Evolutionary conservation across 2,113 vertebrate species (phyloP), one percentile per base, ranked within the genome.

Genomic region (Cariama cristata): DNA sequence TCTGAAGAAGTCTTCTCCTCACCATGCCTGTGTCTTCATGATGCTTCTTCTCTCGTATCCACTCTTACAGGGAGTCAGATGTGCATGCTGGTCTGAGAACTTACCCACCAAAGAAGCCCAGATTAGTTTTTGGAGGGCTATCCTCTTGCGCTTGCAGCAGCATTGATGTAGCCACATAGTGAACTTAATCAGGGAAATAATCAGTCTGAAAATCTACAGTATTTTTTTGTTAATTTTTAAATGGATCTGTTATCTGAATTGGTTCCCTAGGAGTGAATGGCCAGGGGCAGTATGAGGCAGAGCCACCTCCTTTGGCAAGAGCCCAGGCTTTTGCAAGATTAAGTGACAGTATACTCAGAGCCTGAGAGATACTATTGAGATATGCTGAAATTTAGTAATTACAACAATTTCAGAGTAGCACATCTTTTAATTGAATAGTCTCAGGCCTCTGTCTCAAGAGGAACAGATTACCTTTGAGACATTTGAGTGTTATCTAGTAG

Each of bases 1-100:
- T 14, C 26, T 40, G 33, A 50, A 83, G 8, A 76, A 66, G 9
- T 5, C 52, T 5, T 38, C 18, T 71, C 8, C 53, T 38, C 32
- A 4, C 66, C 63, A n/a, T 79, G 49, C 24, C 55, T 0, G 0
- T 18, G 30, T 12, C 27, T 71, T 33, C 35, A 35, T 40, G 23
- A 20, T 47, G 72, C 68, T 60, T 24, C 64, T 81, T 20, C 35
- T 49, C 15, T 64, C 38, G 8, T 27, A 9, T 30, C 45, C 9
- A 1, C 33, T 77, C 28, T 33, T 50, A 12, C 16, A 33, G 42
- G 1, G 33, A 80, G 33, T 24, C 52, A 40, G 11, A 6, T 23
- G 11, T 5, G 12, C 1, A 0, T 62, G n/a, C 30, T 66, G 26
- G 14, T 53, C 38, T 52, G 19, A 38, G 53, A 44, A 4, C 2